These are phyloP conservation scores for Morpho achilles DNA, from an alignment of 2,888 invertebrate species.

Conservation along the genomic window DNA sequence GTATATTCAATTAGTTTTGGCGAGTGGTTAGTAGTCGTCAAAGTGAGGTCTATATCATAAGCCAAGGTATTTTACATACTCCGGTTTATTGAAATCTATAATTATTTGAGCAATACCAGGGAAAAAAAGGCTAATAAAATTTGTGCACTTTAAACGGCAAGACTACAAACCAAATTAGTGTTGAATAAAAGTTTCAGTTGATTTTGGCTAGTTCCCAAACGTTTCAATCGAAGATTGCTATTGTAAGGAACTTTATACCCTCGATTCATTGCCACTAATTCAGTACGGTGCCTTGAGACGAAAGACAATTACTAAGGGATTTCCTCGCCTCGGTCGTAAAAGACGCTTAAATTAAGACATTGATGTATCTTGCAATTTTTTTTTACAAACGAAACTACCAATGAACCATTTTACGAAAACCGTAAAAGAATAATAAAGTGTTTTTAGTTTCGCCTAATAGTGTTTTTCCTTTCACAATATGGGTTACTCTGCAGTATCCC, in stretches of 20 bases:
- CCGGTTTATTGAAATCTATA: no score
- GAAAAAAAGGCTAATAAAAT: conserved; percentile 21
- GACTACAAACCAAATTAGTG: conserved; percentile 69
- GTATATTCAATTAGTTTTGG: no score
- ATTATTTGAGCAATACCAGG: no score
- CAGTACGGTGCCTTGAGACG: conserved; percentile 43
- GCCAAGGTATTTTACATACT: no score
- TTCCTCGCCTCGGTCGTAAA: conserved; percentile 36
- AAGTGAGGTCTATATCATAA: no score
- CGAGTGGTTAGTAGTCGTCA: no score
- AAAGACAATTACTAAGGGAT: conserved; percentile 45
- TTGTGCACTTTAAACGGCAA: conserved; percentile 36
- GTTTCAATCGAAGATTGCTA: conserved; percentile 57
- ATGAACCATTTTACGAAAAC: background rate
- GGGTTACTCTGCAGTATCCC: no score
- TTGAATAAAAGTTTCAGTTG: conserved; percentile 54
- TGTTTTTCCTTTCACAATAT: no score
- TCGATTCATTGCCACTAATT: conserved; percentile 51
- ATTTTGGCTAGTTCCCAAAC: conserved; percentile 63
- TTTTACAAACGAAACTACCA: background rate
- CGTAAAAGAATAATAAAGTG: no score
- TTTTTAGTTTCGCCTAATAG: no score
- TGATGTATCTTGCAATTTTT: conserved; percentile 7
- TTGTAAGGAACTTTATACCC: conserved; percentile 41
- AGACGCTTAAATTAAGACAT: conserved; percentile 24